Conservation (phyloP, 2,888 invertebrate species). For the Apantesis nais region DNA sequence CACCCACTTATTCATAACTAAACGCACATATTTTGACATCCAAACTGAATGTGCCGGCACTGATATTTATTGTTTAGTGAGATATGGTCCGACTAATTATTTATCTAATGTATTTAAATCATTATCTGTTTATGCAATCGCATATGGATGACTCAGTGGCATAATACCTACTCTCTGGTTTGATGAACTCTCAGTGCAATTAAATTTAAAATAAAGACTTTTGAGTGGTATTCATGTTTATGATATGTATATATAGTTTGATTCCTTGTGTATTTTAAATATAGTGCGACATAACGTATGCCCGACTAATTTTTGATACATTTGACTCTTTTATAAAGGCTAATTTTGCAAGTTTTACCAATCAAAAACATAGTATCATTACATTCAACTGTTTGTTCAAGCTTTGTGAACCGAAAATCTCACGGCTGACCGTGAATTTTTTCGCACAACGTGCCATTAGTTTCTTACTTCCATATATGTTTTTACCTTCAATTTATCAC, state of each 20-base stretch:
- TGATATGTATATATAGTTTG: not conserved
- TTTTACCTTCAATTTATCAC: too few relatives aligned
- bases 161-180: constrained; percentile 66
- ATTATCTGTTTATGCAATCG: rapidly evolving
- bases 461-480: too few relatives aligned
- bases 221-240: too few relatives aligned
- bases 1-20: constrained; percentile 41
- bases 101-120: constrained; percentile 11
- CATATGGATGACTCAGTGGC: constrained; percentile 83
- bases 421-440: too few relatives aligned
- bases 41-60: constrained; percentile 21
- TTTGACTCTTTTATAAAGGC: too few relatives aligned
- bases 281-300: not conserved
- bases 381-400: too few relatives aligned
- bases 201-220: too few relatives aligned
- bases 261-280: not conserved
- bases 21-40: constrained; percentile 38
- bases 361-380: too few relatives aligned
- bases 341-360: not conserved
- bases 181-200: too few relatives aligned
- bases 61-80: constrained; percentile 24
- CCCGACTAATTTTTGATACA: not conserved
- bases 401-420: too few relatives aligned
- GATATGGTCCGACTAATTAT: constrained; percentile 25
- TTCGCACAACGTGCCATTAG: too few relatives aligned